These are phyloP conservation scores for Noctua janthe DNA, from an alignment of 2,888 invertebrate species.

Conservation along the genomic window DNA sequence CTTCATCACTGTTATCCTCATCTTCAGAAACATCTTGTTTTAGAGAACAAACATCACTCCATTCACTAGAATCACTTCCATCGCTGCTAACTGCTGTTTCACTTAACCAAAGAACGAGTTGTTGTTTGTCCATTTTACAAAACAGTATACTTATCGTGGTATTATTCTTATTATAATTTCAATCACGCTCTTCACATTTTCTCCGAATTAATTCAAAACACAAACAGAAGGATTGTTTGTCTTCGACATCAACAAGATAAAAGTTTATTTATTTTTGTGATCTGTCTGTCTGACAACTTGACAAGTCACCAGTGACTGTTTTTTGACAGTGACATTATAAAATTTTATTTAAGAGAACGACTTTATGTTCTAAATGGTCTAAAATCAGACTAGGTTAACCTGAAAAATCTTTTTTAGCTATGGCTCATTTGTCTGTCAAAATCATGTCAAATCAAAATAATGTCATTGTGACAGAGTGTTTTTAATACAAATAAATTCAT, in stretches of 20 bases:
- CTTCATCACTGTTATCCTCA: constrained; percentile 68
- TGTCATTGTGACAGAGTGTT: not conserved
- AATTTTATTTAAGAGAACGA: not conserved
- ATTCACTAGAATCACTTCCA: constrained; percentile 76
- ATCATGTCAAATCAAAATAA: not conserved
- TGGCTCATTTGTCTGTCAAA: not conserved
- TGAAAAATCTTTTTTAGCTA: not conserved
- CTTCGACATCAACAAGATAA: not conserved
- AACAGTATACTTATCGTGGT: not conserved
- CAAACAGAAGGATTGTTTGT: not conserved
- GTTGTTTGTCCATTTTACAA: constrained; percentile 69
- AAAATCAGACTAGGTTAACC: not conserved
- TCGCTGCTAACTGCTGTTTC: constrained; percentile 70
- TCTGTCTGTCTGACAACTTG: not conserved
- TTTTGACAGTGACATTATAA: constrained; percentile 6
- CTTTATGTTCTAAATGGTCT: not conserved
- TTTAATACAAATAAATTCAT: not conserved
- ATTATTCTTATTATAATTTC: not conserved
- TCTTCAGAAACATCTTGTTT: constrained; percentile 72
- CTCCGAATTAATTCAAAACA: not conserved
- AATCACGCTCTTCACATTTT: not conserved
- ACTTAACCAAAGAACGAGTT: constrained; percentile 71
- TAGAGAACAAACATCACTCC: constrained; percentile 75
- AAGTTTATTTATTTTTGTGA: constrained; percentile 2
- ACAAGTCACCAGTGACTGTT: not conserved